Evolutionary conservation across 2,797 vertebrate species (phyloP).

Genomic region (Argentina silus): DNA sequence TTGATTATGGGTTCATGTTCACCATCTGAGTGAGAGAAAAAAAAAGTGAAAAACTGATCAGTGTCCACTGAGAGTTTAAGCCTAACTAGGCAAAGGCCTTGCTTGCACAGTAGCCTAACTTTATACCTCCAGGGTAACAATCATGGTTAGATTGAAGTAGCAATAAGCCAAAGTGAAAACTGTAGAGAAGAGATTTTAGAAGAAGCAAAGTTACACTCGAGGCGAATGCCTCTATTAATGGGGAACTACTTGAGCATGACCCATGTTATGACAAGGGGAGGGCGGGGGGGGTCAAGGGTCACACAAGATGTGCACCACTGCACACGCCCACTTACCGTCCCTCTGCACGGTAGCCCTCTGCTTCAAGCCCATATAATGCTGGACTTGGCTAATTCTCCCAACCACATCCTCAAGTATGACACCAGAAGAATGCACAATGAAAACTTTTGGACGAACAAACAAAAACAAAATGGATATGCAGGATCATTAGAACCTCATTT

Average conservation of each 20-base stretch:
- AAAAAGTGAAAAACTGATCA: too few relatives aligned
- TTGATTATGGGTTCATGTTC: not conserved
- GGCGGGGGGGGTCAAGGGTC: constrained; percentile 37
- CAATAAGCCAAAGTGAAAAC: constrained; percentile 30
- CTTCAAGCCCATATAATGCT: constrained; percentile 86
- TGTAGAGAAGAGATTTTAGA: constrained; percentile 14
- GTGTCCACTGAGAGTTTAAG: not conserved
- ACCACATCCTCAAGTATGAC: constrained; percentile 81
- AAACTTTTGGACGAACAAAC: constrained; percentile 85
- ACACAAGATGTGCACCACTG: constrained; percentile 54
- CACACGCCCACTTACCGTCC: constrained; percentile 89
- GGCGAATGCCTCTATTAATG: constrained; percentile 21
- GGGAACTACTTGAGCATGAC: constrained; percentile 59
- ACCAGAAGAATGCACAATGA: constrained; percentile 86
- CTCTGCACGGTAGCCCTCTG: constrained; percentile 84
- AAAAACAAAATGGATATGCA: constrained; percentile 58
- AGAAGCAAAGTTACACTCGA: constrained; percentile 23
- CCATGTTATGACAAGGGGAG: constrained; percentile 63
- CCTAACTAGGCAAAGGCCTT: not conserved
- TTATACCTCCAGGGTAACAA: not conserved
- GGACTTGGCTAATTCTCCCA: constrained; percentile 81
- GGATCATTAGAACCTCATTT: not conserved
- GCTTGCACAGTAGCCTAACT: not conserved
- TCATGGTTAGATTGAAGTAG: not conserved
- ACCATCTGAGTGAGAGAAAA: too few relatives aligned